Base-by-base conservation (phyloP, 37 sponge, comb jelly and placozoan genomes). In the Lycopodina hypogea region DNA sequence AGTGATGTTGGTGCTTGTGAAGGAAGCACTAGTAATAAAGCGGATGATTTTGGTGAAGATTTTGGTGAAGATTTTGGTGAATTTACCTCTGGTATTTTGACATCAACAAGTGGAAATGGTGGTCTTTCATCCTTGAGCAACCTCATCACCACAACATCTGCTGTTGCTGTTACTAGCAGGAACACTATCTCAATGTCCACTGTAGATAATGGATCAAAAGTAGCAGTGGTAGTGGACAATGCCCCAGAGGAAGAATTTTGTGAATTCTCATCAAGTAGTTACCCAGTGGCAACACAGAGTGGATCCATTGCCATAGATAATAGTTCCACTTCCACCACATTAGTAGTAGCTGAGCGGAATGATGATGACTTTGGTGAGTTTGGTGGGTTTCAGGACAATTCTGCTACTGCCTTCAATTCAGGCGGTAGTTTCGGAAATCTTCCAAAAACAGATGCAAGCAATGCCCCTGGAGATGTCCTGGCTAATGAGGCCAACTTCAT, bases 351-450 rank as follows among this genome's bases (percentile, higher is more conserved):
- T 6, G 28, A 59, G 6, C 4, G 12, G 6, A 59, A 12, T 59
- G 22, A 1, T 67, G 68, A 74, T 52, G 68, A 75, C 18, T 81
- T 71, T 81, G 71, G 72, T 40, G 64, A 75, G 8, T 82, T 73
- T 82, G 72, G 64, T 32, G 45, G 74, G 0, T 82, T 86, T 79
- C 55, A 74, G 50, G 23, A 68, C 0, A 32, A 34, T 33, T 22
- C 70, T 1, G 56, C 29, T 74, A 2, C 40, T 40, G 2, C 32
- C 48, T 12, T 45, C 4, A 23, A 59, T 28, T 3, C n/a, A 26
- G 60, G 60, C 28, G 75, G 57, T 74, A 74, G 42, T 48, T 83
- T 83, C 57, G 77, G 77, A 12, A 64, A 77, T 62, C 61, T 77
- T 67, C 36, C n/a, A n/a, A n/a, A n/a, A n/a, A n/a, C 56, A 45